Base-by-base conservation (phyloP, 2,888 invertebrate species). In the Perizoma flavofasciatum region DNA sequence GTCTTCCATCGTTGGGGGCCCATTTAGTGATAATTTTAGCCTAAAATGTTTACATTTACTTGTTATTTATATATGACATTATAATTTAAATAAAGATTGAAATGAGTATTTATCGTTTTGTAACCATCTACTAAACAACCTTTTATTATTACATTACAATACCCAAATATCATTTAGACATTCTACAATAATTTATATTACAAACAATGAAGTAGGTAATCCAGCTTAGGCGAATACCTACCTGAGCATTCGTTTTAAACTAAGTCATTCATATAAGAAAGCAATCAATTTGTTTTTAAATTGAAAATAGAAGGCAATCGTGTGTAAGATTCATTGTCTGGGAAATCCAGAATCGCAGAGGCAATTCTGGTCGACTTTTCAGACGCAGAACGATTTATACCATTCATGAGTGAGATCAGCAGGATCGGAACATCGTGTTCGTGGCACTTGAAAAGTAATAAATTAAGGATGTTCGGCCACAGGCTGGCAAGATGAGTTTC, bases 381-480 rank as follows among this genome's bases (percentile, higher is more conserved):
- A 62, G 66, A 62, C 65, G 69, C 62, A 62, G 66, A 72, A 70
- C 74, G 72, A 71, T 73, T 75, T 77, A 76, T 78, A 72, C 61
- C 64, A 67, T 71, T 72, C 72, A 71, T 74, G 72, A 75, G 71
- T 73, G 70, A 73, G 73, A 78, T 78, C 75, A 74, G 70, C 63
- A 67, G 71, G 74, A 79, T 79, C 70, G 71, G 78, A 79, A 81
- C 79, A 82, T 75, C 76, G 77, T 83, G 82, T 83, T 80, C 74
- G 70, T 78, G 83, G 80, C 83, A 84, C 78, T 86, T 83, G 83
- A 84, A 85, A 86, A 82, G 80, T 78, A 77, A 81, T 86, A 87
- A 86, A 86, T 88, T 85, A 83, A 71, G 73, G 77, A 73, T 76
- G 77, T 75, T 75, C 74, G 71, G 70, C 74, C 76, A 74, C 78